phyloP scores from a whole-genome alignment of 30 jellyfish, hydroid and myxozoan genomes.

The Rhopilema esculentum region DNA sequence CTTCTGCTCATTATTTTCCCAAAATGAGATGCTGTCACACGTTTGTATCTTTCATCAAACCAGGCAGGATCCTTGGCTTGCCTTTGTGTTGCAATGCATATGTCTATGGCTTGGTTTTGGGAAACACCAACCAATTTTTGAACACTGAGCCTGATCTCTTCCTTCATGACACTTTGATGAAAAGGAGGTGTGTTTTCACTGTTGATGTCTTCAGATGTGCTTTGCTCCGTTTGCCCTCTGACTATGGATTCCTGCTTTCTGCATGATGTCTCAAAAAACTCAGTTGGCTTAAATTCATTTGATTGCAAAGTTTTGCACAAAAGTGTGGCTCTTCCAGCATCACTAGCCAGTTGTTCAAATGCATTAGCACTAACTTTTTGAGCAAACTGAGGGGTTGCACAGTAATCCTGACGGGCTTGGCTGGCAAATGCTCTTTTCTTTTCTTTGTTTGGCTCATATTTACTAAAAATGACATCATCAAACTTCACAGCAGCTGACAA shows the following conservation, averaged over 20 bases:
- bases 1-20: constrained; percentile 46
- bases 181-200: neutral
- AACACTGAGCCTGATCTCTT: neutral
- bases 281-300: constrained; percentile 61
- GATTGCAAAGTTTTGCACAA: neutral
- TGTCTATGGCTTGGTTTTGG: constrained; percentile 8
- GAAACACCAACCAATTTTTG: neutral
- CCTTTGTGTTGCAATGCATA: constrained; percentile 12
- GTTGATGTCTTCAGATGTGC: constrained; percentile 6
- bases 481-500: constrained; percentile 17
- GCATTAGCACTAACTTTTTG: neutral
- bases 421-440: constrained; percentile 1
- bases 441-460: constrained; percentile 7
- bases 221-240: neutral
- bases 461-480: neutral
- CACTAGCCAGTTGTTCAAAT: neutral
- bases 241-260: constrained; percentile 22
- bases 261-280: constrained; percentile 42
- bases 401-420: neutral
- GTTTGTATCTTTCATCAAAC: constrained; percentile 50
- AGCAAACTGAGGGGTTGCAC: constrained; percentile 16
- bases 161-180: constrained; percentile 2
- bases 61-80: constrained; percentile 31
- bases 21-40: constrained; percentile 62
- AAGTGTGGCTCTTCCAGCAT: constrained; percentile 7